phyloP scores from a whole-genome alignment of 2,888 invertebrate species.

The Oeneis ivallda region DNA sequence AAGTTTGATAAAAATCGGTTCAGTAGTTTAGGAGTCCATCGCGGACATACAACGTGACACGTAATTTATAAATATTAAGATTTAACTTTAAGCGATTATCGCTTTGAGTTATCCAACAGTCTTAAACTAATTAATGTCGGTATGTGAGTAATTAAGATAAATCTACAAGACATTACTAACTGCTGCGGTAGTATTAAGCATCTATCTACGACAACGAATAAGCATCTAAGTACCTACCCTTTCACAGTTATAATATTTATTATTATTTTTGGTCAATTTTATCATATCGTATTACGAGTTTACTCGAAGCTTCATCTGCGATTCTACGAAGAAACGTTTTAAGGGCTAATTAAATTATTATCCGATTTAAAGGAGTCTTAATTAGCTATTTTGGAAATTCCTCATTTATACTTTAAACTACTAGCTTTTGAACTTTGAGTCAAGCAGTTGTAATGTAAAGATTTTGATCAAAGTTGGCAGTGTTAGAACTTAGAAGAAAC shows the following conservation, averaged over 20 bases:
- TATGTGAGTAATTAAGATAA: slow-evolving; percentile 32
- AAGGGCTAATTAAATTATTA: background rate
- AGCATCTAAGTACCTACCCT: slow-evolving; percentile 1
- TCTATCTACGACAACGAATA: slow-evolving; percentile 10
- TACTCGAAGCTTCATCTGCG: background rate
- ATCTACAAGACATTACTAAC: slow-evolving; percentile 23
- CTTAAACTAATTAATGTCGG: slow-evolving; percentile 21
- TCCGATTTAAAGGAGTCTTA: background rate
- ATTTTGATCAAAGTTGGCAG: too few relatives aligned
- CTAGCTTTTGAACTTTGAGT: too few relatives aligned
- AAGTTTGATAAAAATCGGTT: too few relatives aligned
- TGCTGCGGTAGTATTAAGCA: background rate
- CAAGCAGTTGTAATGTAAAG: too few relatives aligned
- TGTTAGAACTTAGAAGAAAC: too few relatives aligned
- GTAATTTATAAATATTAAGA: too few relatives aligned
- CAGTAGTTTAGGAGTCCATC: too few relatives aligned
- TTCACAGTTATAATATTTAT: slow-evolving; percentile 23
- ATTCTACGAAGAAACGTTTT: slow-evolving; percentile 6
- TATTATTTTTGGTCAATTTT: slow-evolving; percentile 28
- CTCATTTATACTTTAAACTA: too few relatives aligned
- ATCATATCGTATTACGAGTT: slow-evolving; percentile 30
- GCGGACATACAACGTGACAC: too few relatives aligned
- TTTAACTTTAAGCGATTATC: background rate
- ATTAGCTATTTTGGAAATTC: background rate
- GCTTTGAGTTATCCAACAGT: slow-evolving; percentile 2